Evolutionary conservation across 2,797 vertebrate species (phyloP).

Genomic region (Lepilemur septentrionalis): DNA sequence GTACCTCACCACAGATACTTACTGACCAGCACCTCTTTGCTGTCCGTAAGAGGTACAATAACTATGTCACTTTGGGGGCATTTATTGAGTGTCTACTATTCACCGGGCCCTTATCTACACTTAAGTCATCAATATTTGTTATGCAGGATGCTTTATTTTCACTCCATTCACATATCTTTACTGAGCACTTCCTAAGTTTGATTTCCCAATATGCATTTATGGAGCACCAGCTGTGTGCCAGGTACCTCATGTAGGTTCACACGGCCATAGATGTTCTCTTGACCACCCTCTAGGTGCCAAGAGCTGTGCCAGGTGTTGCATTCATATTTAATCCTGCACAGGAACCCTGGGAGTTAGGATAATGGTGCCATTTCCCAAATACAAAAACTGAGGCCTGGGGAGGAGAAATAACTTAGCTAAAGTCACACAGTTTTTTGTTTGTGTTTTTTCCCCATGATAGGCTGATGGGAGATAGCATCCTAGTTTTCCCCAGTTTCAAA

Average conservation of each 20-base stretch:
- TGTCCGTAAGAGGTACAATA: background rate
- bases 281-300: background rate
- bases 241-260: background rate
- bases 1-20: background rate
- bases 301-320: background rate
- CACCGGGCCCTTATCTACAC: background rate
- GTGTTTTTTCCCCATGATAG: background rate
- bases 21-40: background rate
- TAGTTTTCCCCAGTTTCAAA: background rate
- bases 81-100: background rate
- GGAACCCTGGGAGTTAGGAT: too few species aligned
- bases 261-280: background rate
- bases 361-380: background rate
- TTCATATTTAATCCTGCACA: background rate
- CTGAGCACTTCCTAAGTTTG: background rate
- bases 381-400: background rate
- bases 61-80: background rate
- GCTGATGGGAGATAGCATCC: accelerated
- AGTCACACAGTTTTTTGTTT: background rate
- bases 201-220: background rate
- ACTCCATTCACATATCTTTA: background rate
- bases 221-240: background rate
- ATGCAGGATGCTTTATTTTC: background rate
- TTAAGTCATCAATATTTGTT: too few species aligned
- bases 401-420: background rate